Base-by-base conservation (phyloP, 2,888 invertebrate genomes). In the Allacma fusca region DNA sequence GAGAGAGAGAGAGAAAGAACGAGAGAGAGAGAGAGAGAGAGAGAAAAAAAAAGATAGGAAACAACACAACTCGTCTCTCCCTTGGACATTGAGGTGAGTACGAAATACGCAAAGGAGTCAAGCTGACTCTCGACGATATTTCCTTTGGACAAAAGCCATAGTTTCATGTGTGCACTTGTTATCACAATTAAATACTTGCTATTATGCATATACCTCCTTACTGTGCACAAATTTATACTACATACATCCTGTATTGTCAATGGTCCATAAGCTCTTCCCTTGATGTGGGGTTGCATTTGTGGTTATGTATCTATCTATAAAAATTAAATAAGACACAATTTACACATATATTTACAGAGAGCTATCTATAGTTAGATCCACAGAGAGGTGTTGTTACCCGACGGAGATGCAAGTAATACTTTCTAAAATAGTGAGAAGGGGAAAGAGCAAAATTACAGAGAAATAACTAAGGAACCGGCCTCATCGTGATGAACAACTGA, bases 51-150 rank as follows among this genome's bases (percentile, higher is more conserved):
- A 13, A 19, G 1, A 29, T 28, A 67, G 7, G 24, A 21, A 50
- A 50, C 24, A 50, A 50, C n/a, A n/a, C 26, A 65, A 65, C 26
- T 23, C 50, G 28, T 59, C 57, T 59, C 70, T 72, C 72, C 59
- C 72, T 57, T 29, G 59, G 72, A 72, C 72, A 59, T n/a, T 2
- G 68, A 68, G 29, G 28, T 70, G 26, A 70, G 70, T 23, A 50
- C n/a, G 26, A 26, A 70, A 43, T 21, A 44, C 21, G 24, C 24
- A 70, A 26, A 23, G 70, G 50, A 70, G 50, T 70, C 70, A 70
- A 70, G 70, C 50, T 50, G 44, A 12, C 70, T 70, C 70, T 1
- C 26, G 24, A 43, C 26, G 50, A 26, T 70, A 19, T 67, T 67
- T 29, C 9, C 19, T n/a, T 64, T 28, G 26, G 28, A 67, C 50